These are phyloP conservation scores for Tanaodytes sp. DNA, from an alignment of 2,888 invertebrate genomes.

Conservation along the genomic window DNA sequence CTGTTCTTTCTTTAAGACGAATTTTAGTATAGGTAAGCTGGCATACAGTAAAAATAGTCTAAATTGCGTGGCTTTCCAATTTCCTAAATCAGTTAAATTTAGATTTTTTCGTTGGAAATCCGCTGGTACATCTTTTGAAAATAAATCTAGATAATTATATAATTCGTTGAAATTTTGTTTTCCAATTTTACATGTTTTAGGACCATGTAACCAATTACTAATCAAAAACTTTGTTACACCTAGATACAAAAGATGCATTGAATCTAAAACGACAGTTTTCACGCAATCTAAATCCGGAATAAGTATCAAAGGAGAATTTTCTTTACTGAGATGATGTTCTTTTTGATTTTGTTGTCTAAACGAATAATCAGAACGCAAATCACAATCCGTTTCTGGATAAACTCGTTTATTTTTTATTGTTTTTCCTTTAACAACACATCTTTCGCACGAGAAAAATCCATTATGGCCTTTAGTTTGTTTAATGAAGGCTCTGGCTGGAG, in stretches of 20 bases:
- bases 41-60: slow-evolving; percentile 49
- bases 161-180: slow-evolving; percentile 13
- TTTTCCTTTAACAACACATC: slow-evolving; percentile 27
- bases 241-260: slow-evolving; percentile 39
- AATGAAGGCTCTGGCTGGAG: slow-evolving; percentile 44
- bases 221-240: slow-evolving; percentile 22
- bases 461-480: slow-evolving; percentile 41
- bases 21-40: not conserved
- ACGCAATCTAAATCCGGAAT: slow-evolving; percentile 31
- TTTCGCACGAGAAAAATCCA: slow-evolving; percentile 41
- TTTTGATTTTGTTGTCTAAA: slow-evolving; percentile 22
- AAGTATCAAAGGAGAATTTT: slow-evolving; percentile 18
- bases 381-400: slow-evolving; percentile 3
- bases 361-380: slow-evolving; percentile 14
- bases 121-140: slow-evolving; percentile 32
- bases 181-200: slow-evolving; percentile 21
- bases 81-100: slow-evolving; percentile 29
- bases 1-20: slow-evolving; percentile 20
- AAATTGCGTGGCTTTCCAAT: slow-evolving; percentile 57
- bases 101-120: slow-evolving; percentile 57
- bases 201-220: slow-evolving; percentile 31
- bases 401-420: slow-evolving; percentile 29
- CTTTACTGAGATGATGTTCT: slow-evolving; percentile 21
- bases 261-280: slow-evolving; percentile 24
- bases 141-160: slow-evolving; percentile 4